Evolutionary conservation across 2,888 invertebrate genomes (phyloP).

Genomic region (Calephelis perditalis): DNA sequence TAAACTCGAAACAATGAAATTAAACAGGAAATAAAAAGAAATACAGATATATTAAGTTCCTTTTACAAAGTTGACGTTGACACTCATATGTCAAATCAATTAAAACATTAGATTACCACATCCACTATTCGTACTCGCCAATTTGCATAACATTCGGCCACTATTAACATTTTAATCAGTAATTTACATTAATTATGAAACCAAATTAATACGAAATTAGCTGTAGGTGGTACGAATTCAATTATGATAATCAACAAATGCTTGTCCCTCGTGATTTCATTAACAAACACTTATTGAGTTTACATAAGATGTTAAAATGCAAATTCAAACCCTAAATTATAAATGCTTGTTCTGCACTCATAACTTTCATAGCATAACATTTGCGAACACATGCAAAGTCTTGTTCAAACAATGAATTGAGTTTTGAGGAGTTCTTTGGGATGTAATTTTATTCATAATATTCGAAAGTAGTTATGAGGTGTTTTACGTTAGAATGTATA

Average conservation of each 20-base stretch:
- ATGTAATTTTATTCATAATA: constrained; percentile 18
- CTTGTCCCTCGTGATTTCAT: constrained; percentile 24
- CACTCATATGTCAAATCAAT: no score
- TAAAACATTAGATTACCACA: constrained; percentile 9
- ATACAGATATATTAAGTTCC: no score
- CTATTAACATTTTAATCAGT: constrained; percentile 49
- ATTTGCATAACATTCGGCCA: constrained; percentile 31
- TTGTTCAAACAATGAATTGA: constrained; percentile 13
- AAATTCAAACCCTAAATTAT: constrained; percentile 15
- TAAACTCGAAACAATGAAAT: no score
- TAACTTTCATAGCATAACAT: constrained; percentile 6
- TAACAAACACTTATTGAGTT: constrained; percentile 21
- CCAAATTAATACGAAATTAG: constrained; percentile 43
- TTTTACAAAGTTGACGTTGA: no score
- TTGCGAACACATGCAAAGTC: background rate
- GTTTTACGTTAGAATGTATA: no score
- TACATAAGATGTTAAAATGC: constrained; percentile 18
- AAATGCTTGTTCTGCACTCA: constrained; percentile 11
- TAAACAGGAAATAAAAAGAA: no score
- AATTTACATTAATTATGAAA: constrained; percentile 37
- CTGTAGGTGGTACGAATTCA: constrained; percentile 28
- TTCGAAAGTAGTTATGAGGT: constrained; percentile 3
- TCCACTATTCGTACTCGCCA: constrained; percentile 21
- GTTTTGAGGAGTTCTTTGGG: constrained; percentile 12
- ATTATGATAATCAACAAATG: constrained; percentile 31